Base-by-base conservation (phyloP, 2,797 vertebrate genomes). In the Thripadectes ignobilis region DNA sequence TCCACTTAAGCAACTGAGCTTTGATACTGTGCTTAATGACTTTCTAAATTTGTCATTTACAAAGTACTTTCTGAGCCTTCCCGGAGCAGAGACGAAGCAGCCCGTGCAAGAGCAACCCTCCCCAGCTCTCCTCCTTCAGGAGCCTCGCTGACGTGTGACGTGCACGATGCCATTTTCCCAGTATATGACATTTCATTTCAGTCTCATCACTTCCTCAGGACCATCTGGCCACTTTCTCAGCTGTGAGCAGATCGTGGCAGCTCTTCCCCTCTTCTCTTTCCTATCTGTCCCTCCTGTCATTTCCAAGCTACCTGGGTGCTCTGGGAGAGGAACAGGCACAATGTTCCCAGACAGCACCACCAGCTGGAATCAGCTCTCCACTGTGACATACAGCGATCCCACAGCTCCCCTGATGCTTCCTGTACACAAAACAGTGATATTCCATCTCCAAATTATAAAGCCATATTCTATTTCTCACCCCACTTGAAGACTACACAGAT, bases 11-110 rank as follows among this genome's bases (percentile, higher is more conserved):
- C 72, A 93, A 94, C 66, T 0, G 17, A 92, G 93, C 85, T 96
- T 94, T 96, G 92, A 96, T 95, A 95, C 81, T 36, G 73, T 18
- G 69, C 81, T 94, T 97, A 96, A 97, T 96, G 94, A 96, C 88
- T 95, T 97, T 96, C 93, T 93, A 96, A 95, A 95, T 95, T 88
- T 93, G 79, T 92, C 94, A 95, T 93, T 96, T 95, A 92, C 87
- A 66, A 94, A 95, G 83, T 90, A 87, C 92, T 96, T 94, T 72
- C 85, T 74, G 55, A 93, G 91, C 59, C 52, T 90, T 95, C 49
- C 93, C 69, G 38, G 85, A 86, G 88, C 82, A 93, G 90, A 93
- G 68, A 66, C 67, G 79, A 73, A 96, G 82, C 12, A 71, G 88
- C 83, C 85, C 85, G 18, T 77, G 84, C 88, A 90, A 17, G 27